A percentile compares a stretch with the other conserved stretches of the same genome.
phyloP scores from a whole-genome alignment of 2,888 invertebrate species.

The Apodemia hepburni region DNA sequence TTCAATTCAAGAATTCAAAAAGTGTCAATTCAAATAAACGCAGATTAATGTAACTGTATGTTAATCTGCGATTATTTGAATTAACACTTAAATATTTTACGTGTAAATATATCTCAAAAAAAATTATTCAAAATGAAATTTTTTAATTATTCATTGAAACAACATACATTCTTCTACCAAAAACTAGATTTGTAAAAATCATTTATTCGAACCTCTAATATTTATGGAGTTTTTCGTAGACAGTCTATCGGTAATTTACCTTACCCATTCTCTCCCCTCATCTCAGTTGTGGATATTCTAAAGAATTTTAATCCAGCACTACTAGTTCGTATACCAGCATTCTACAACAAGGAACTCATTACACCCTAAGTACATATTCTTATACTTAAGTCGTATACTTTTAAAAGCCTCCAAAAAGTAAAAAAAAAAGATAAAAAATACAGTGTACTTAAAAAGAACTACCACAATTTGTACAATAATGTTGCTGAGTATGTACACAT shows the following conservation, averaged over 20 bases:
- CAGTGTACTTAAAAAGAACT: constrained; percentile 49
- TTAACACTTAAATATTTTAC: too few species aligned
- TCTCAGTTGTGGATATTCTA: neutral
- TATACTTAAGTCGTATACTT: constrained; percentile 73
- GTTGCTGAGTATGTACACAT: constrained; percentile 38
- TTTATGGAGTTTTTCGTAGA: too few species aligned
- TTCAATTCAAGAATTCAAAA: too few species aligned
- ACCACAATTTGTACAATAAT: constrained; percentile 56
- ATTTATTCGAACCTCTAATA: too few species aligned
- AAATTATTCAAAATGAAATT: too few species aligned
- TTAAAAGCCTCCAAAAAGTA: constrained; percentile 76
- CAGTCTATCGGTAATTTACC: neutral
- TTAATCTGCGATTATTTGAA: too few species aligned
- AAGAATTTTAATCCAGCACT: constrained; percentile 19
- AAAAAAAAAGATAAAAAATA: constrained; percentile 50
- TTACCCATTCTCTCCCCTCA: neutral
- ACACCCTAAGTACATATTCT: constrained; percentile 75
- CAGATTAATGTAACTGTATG: too few species aligned
- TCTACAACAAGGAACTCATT: constrained; percentile 64
- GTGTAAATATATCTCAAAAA: too few species aligned
- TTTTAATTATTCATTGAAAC: too few species aligned
- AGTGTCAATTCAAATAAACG: too few species aligned
- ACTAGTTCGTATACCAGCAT: constrained; percentile 24
- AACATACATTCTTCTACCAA: too few species aligned
- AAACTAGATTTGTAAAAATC: too few species aligned